Evolutionary conservation across 2,888 invertebrate genomes (phyloP).

Genomic region (Alentia gelatinosa): DNA sequence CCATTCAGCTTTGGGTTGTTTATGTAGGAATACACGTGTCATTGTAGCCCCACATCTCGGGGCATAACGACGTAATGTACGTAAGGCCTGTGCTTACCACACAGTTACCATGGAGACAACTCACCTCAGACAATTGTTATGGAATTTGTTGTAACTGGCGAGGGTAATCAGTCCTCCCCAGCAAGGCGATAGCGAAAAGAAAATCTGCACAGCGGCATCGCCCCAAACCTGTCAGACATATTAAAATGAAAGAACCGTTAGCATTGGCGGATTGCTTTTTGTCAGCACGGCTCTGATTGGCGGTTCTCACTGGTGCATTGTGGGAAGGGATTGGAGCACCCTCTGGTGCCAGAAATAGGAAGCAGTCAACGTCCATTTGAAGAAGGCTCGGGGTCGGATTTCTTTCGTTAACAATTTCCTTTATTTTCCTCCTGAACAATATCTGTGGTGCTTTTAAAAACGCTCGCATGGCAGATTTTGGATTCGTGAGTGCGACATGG

Average conservation of each 20-base stretch:
- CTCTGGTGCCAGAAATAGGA: neutral
- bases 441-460: no score
- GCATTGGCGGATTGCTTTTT: slow-evolving; percentile 3
- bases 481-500: no score
- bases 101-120: slow-evolving; percentile 53
- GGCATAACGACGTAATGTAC: neutral
- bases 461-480: no score
- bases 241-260: slow-evolving; percentile 48
- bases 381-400: no score
- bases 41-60: neutral
- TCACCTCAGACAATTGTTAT: slow-evolving; percentile 84
- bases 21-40: neutral
- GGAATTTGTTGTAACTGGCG: slow-evolving; percentile 91
- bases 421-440: no score
- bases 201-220: slow-evolving; percentile 87
- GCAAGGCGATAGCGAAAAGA: slow-evolving; percentile 91
- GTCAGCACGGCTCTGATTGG: neutral
- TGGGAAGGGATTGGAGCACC: slow-evolving; percentile 42
- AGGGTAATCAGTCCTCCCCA: slow-evolving; percentile 93
- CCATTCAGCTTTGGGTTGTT: neutral
- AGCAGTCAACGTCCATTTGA: neutral
- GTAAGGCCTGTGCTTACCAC: slow-evolving; percentile 46
- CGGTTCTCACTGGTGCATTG: slow-evolving; percentile 12
- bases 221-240: slow-evolving; percentile 76
- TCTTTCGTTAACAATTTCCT: no score